Percentiles rank a stretch among this genome's conserved stretches.
These are phyloP conservation scores for Mionectes olivaceus DNA, from an alignment of 2,797 vertebrate genomes.

Conservation along the genomic window DNA sequence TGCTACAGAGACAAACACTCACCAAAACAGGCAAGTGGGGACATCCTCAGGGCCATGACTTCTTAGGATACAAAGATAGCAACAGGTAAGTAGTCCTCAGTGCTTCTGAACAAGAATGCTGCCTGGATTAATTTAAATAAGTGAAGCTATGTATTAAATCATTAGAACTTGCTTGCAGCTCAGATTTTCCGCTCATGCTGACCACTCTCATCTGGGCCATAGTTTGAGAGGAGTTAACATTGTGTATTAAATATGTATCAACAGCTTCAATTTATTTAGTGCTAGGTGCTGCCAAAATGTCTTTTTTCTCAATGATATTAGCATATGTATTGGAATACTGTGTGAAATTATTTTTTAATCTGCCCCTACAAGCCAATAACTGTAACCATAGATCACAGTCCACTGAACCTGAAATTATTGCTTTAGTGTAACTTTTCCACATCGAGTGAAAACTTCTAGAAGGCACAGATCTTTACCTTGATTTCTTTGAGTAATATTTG, in stretches of 20 bases:
- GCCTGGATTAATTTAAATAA: neutral
- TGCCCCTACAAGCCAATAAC: neutral
- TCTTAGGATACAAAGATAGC: neutral
- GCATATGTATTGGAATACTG: neutral
- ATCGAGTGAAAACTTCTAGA: neutral
- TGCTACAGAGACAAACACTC: neutral
- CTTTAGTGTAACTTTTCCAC: neutral
- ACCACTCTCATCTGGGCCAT: neutral
- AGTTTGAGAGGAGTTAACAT: neutral
- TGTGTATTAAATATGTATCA: neutral
- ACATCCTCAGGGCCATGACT: neutral
- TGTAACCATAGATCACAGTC: neutral
- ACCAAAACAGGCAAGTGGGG: fast-evolving
- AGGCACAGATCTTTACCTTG: neutral
- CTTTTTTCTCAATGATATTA: slow-evolving; percentile 3
- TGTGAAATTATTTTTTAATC: slow-evolving; percentile 5
- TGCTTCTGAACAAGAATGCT: neutral
- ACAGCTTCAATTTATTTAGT: neutral
- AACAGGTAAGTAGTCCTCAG: neutral
- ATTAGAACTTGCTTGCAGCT: neutral
- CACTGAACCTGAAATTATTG: neutral
- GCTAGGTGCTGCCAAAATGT: neutral
- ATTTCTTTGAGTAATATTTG: neutral
- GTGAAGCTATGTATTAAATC: neutral
- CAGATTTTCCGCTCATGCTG: neutral